Conservation (phyloP, 37 sponge, comb jelly and placozoan species). For the Chondrilla cf. caribensis region DNA sequence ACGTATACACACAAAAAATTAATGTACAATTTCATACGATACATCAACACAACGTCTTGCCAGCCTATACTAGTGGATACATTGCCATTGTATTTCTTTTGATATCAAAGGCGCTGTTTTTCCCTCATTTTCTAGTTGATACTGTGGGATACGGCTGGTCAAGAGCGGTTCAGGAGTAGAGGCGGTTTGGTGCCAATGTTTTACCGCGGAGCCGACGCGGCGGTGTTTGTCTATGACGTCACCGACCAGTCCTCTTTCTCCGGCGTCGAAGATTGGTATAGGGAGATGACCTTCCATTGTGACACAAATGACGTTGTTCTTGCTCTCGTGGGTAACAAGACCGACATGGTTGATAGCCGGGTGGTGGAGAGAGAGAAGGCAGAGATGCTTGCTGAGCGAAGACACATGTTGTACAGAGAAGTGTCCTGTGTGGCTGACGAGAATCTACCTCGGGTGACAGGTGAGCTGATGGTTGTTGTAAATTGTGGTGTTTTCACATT, state of each 20-base stretch:
- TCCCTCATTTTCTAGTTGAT: background rate
- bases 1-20: no score
- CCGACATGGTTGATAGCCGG: background rate
- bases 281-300: background rate
- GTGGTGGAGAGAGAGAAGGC: background rate
- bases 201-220: slow-evolving; percentile 25
- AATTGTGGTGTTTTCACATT: no score
- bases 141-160: slow-evolving; percentile 16
- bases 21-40: background rate
- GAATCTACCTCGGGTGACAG: background rate
- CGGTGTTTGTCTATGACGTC: slow-evolving; percentile 13
- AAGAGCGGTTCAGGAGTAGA: background rate
- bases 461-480: background rate
- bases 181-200: slow-evolving; percentile 10
- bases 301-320: background rate
- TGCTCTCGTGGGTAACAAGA: slow-evolving; percentile 7
- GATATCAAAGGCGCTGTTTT: background rate
- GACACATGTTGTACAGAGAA: slow-evolving; percentile 20
- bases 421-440: background rate
- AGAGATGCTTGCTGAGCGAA: background rate
- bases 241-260: background rate
- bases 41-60: background rate
- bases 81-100: no score
- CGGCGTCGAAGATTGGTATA: background rate
- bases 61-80: no score